Conservation (phyloP, 2,888 invertebrate genomes). For the Drosophila prolongata region DNA sequence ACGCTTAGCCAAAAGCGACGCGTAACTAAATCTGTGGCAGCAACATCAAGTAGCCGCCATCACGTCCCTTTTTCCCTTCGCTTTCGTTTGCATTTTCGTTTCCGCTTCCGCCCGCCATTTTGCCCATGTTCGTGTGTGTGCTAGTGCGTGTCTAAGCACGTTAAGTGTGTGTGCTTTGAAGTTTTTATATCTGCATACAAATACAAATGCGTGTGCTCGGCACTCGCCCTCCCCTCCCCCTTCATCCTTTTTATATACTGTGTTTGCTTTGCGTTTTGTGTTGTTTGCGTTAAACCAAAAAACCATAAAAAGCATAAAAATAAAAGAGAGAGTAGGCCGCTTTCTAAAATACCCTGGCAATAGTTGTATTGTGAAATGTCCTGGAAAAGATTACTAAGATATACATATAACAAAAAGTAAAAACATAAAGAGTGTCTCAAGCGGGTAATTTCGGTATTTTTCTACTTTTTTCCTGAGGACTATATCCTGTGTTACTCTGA, state of each 20-base stretch:
- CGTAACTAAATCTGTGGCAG: slow-evolving; percentile 47
- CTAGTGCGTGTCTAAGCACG: slow-evolving; percentile 59
- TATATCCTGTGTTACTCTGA: no score
- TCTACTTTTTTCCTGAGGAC: no score
- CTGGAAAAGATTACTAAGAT: neutral
- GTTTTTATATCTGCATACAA: slow-evolving; percentile 74
- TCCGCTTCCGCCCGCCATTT: slow-evolving; percentile 15
- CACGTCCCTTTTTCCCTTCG: neutral
- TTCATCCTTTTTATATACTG: slow-evolving; percentile 11
- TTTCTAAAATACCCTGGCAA: slow-evolving; percentile 5
- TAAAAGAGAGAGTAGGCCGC: slow-evolving; percentile 1
- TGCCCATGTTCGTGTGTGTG: slow-evolving; percentile 15
- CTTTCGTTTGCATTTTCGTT: neutral
- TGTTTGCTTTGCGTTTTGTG: slow-evolving; percentile 74
- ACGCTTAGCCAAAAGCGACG: slow-evolving; percentile 40
- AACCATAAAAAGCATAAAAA: slow-evolving; percentile 25
- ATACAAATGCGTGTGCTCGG: slow-evolving; percentile 5
- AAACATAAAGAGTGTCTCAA: no score
- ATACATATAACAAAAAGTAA: no score
- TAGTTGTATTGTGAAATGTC: neutral
- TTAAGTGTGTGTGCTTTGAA: slow-evolving; percentile 75
- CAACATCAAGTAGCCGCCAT: slow-evolving; percentile 67
- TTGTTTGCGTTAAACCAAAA: slow-evolving; percentile 62
- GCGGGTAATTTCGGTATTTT: no score
- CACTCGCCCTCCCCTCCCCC: neutral